Evolutionary conservation across 2,797 vertebrate genomes (phyloP), one percentile per base, ranked within the genome.

Genomic region (Brachymystax lenok): DNA sequence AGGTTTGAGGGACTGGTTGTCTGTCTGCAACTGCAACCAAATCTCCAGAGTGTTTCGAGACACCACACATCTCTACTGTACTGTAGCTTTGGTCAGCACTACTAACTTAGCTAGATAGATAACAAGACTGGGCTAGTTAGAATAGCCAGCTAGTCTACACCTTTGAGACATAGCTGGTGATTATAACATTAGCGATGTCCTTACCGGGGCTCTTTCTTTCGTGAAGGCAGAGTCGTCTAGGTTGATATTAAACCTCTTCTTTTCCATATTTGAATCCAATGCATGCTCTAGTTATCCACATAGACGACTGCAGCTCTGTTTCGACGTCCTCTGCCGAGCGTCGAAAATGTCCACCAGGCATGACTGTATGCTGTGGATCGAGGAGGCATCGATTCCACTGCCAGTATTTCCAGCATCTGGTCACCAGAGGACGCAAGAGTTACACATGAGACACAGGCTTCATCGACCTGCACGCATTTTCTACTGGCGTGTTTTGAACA

Each of bases 201-300:
- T 10, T 40, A 95, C 94, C 91, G 87, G 93, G 51, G 77, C 74
- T 87, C 90, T 90, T 83, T 94, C 92, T 86, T 87, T 94, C 4
- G 86, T 91, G 73, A 94, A 94, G 66, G 87, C 87, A 14, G 94
- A 90, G 78, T 95, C 93, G 61, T 95, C 92, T 28, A 94, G 72
- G 80, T 94, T 92, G 51, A 95, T 92, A 74, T 91, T 90, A 79
- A 94, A 95, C 72, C 90, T 92, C 76, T 92, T 95, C 84, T 91
- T 88, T 72, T 87, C 89, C 89, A 89, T 84, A 71, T 76, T 69
- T 64, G 0, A 61, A 40, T 5, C 52, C 0, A 66, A 50, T 0
- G 69, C 17, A 16, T 30, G 27, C 54, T 33, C 1, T n/a, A 54
- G 1, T 4, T 46, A 46, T 2, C 2, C 40, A 46, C 2, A 3